phyloP scores from a whole-genome alignment of 2,888 invertebrate genomes.

The Cerceris rybyensis region DNA sequence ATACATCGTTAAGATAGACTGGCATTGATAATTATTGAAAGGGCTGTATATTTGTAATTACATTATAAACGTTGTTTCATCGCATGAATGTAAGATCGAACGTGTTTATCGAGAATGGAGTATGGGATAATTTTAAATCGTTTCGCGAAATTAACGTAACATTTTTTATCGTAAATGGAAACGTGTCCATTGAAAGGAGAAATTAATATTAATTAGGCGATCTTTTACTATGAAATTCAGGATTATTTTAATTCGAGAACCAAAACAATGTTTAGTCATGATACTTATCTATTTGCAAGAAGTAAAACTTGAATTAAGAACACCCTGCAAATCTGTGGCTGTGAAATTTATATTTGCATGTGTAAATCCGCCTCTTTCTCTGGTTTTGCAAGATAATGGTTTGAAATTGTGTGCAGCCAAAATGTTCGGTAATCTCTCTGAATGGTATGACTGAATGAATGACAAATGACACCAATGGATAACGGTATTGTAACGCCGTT shows the following conservation, averaged over 20 bases:
- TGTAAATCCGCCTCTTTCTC: slow-evolving; percentile 28
- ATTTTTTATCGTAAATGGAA: not conserved
- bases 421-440: not conserved
- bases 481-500: not conserved
- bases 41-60: slow-evolving; percentile 12
- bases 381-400: slow-evolving; percentile 13
- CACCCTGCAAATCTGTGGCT: slow-evolving; percentile 48
- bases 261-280: slow-evolving; percentile 1
- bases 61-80: not conserved
- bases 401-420: not conserved
- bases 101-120: not conserved
- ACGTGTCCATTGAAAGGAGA: not conserved
- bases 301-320: slow-evolving; percentile 7
- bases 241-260: not conserved
- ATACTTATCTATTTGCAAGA: slow-evolving; percentile 11
- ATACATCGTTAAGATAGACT: not conserved
- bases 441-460: not conserved
- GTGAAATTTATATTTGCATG: slow-evolving; percentile 55
- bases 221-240: not conserved
- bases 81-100: not conserved
- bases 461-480: not conserved
- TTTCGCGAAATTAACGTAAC: no score
- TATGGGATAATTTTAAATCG: not conserved
- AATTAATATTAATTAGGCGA: not conserved
- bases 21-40: slow-evolving; percentile 2